Evolutionary conservation across 2,113 vertebrate species (phyloP).

Genomic region (Xyliphius kryptos): DNA sequence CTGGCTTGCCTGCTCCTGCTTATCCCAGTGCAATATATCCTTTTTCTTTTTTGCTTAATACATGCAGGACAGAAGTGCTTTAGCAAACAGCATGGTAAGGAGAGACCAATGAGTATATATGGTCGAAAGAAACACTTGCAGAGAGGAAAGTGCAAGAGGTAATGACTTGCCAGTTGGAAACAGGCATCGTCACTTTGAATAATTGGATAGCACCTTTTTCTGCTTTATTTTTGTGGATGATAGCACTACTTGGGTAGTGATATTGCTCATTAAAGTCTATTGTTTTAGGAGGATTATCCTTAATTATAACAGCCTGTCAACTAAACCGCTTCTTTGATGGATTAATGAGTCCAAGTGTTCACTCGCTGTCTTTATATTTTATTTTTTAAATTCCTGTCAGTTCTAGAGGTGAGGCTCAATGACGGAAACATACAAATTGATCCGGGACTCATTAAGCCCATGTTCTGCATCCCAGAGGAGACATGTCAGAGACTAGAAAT

Average conservation of each 20-base stretch:
- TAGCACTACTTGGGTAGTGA: background rate
- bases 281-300: background rate
- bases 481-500: background rate
- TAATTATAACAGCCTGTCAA: background rate
- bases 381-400: background rate
- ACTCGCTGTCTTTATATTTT: background rate
- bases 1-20: conserved; percentile 35
- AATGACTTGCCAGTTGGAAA: conserved; percentile 17
- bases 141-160: conserved; percentile 4
- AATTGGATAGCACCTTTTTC: too few relatives aligned
- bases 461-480: background rate
- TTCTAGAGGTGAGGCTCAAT: background rate
- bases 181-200: too few relatives aligned
- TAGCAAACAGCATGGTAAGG: conserved; percentile 38
- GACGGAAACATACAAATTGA: background rate
- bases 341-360: too few relatives aligned
- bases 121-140: conserved; percentile 7
- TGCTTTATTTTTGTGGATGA: too few relatives aligned
- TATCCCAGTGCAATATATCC: conserved; percentile 17
- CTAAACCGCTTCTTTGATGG: background rate
- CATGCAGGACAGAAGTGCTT: conserved; percentile 43
- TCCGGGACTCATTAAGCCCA: background rate
- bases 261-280: background rate
- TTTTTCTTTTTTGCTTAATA: conserved; percentile 39
- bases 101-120: conserved; percentile 37